Conservation (phyloP, 1,140 invertebrate species). For the Arion vulgaris region DNA sequence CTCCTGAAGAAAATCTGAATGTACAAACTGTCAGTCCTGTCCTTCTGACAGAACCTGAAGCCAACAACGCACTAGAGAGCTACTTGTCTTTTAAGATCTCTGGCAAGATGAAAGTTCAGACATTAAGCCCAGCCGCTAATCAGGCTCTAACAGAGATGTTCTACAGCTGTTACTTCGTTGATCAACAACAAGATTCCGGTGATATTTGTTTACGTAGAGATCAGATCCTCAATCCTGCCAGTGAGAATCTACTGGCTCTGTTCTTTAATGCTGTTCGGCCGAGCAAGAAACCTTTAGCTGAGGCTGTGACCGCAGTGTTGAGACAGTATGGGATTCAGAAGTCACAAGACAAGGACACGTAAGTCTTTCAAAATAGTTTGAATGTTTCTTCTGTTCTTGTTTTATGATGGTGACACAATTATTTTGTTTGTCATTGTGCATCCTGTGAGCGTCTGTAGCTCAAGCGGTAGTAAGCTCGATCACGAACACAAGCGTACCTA, state of each 20-base stretch:
- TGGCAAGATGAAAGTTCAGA: constrained; percentile 34
- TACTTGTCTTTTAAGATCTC: constrained; percentile 66
- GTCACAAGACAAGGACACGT: constrained; percentile 24
- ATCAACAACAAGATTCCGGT: constrained; percentile 70
- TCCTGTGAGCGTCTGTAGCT: no score
- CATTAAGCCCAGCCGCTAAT: constrained; percentile 45
- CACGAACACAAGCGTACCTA: no score
- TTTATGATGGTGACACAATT: no score
- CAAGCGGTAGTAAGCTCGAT: no score
- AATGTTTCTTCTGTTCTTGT: no score
- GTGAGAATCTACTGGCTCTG: constrained; percentile 66
- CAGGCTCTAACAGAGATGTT: constrained; percentile 70
- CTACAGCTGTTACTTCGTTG: constrained; percentile 71
- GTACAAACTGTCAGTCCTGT: constrained; percentile 29
- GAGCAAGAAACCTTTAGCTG: constrained; percentile 66
- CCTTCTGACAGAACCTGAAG: constrained; percentile 60
- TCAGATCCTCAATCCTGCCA: constrained; percentile 65
- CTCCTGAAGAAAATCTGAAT: constrained; percentile 36
- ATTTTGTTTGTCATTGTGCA: no score
- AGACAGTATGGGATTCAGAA: constrained; percentile 64
- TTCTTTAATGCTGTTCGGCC: constrained; percentile 67
- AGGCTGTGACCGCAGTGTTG: constrained; percentile 64
- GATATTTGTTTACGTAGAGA: constrained; percentile 69
- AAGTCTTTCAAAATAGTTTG: constrained; percentile 1
- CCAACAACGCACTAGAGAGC: constrained; percentile 63